Conservation (phyloP, 2,113 vertebrate species). For the Eleginops maclovinus region DNA sequence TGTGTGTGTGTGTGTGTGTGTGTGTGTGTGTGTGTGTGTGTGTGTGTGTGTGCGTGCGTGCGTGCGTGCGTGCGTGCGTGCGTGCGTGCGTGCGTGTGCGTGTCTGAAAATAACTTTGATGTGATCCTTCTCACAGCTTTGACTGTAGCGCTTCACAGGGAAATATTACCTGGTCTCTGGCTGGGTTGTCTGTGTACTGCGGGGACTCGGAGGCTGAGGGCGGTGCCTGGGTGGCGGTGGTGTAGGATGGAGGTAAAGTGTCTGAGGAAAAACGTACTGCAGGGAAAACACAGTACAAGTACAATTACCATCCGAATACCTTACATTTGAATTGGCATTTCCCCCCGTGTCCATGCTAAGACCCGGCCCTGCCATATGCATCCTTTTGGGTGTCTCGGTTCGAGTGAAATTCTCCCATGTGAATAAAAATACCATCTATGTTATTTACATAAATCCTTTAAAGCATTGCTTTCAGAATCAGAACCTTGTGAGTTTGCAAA, state of each 20-base stretch:
- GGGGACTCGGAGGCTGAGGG: conserved; percentile 27
- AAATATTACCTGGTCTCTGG: conserved; percentile 65
- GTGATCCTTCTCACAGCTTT: background rate
- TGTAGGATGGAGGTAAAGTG: conserved; percentile 59
- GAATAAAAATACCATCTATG: too few species aligned
- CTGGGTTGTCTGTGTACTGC: background rate
- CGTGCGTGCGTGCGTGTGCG: background rate
- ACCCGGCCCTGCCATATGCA: too few species aligned
- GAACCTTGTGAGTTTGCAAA: too few species aligned
- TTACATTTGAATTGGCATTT: too few species aligned
- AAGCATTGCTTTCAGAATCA: too few species aligned
- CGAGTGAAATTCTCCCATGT: too few species aligned
- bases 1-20: conserved; percentile 1
- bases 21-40: background rate
- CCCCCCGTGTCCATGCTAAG: too few species aligned
- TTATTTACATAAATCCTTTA: too few species aligned
- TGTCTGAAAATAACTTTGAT: background rate
- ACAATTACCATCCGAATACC: conserved; percentile 10
- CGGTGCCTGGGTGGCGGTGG: conserved; percentile 25
- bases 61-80: background rate
- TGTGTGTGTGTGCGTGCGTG: background rate
- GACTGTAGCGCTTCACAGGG: background rate
- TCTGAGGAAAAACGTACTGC: conserved; percentile 37
- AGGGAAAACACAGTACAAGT: conserved; percentile 20
- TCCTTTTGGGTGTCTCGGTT: too few species aligned